Conservation (phyloP, 2,888 invertebrate genomes). For the Doris montereyensis region DNA sequence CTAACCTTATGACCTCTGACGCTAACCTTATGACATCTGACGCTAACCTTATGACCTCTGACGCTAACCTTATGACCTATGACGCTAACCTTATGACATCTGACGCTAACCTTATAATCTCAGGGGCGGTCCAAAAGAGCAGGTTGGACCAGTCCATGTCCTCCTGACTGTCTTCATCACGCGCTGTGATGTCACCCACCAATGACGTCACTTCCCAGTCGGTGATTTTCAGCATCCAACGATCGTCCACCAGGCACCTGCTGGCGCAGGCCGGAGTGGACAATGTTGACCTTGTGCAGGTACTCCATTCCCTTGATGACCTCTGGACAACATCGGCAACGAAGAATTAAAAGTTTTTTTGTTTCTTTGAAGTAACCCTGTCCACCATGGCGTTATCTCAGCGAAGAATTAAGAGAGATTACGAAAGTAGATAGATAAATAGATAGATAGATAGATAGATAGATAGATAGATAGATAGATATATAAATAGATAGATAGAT, state of each 20-base stretch:
- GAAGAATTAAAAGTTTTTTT: too few relatives aligned
- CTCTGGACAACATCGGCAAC: too few relatives aligned
- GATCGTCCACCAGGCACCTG: neutral
- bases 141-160: neutral
- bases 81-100: too few relatives aligned
- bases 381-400: too few relatives aligned
- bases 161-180: neutral
- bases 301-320: conserved; percentile 41
- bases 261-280: neutral
- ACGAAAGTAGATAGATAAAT: too few relatives aligned
- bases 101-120: neutral
- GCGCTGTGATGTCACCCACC: neutral
- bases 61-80: neutral
- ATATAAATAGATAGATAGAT: too few relatives aligned
- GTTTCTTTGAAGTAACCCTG: too few relatives aligned
- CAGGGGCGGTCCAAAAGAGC: neutral
- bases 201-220: neutral
- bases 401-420: too few relatives aligned
- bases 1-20: too few relatives aligned
- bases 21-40: too few relatives aligned
- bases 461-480: too few relatives aligned
- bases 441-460: too few relatives aligned
- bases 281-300: conserved; percentile 45
- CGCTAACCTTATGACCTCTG: neutral
- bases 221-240: neutral